Evolutionary conservation across 2,888 invertebrate genomes (phyloP), one percentile per base, ranked within the genome.

Genomic region (Beris morrisii): DNA sequence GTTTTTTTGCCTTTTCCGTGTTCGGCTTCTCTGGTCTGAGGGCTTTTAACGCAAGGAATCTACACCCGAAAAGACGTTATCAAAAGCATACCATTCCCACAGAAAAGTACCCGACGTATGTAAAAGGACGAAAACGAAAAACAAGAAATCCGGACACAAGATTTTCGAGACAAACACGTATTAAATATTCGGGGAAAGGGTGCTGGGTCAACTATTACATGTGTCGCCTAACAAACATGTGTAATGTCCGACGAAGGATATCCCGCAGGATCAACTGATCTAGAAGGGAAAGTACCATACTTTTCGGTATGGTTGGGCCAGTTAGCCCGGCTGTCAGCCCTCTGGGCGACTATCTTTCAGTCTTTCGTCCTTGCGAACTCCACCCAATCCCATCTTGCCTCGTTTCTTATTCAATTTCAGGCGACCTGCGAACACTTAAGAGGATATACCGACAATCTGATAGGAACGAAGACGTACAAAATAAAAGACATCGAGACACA

Each of bases 41-140:
- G 32, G 65, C 61, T 54, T 59, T 65, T 50, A n/a, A 52, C 65
- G 64, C 64, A 66, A 68, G 66, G 53, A 64, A 57, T 66, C 61
- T 55, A 56, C 55, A 65, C 65, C 57, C 46, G 55, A 66, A 66
- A 68, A 66, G 68, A 66, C 66, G 57, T 59, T 66, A 68, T 66
- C 68, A 58, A 68, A 68, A 61, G 61, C 61, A 50, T 61, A 61
- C 50, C 52, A 48, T 61, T 15, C 38, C 50, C 38, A 50, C 22
- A 50, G 22, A 32, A 50, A 61, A 61, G 38, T 38, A 38, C 5
- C 7, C 5, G 3, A 38, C 38, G 9, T 38, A 38, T 61, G 52
- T 61, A 50, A 50, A 52, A 61, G 38, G 61, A 38, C 22, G 61
- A 52, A 12, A 50, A 38, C 30, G 52, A 38, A 11, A 4, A 46